phyloP scores from a whole-genome alignment of 2,797 vertebrate species.

The Coracias cyanogaster region DNA sequence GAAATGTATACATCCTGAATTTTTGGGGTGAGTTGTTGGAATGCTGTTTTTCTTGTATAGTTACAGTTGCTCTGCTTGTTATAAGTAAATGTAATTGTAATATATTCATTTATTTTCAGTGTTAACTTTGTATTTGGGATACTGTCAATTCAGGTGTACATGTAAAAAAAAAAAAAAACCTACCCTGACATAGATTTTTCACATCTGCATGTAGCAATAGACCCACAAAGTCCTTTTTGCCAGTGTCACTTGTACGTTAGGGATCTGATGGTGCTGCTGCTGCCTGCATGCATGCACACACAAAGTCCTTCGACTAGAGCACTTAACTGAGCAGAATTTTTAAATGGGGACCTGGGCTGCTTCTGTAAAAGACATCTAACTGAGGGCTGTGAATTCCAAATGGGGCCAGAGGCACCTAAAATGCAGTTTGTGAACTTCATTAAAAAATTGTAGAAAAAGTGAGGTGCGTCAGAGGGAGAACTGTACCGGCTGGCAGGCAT shows the following conservation, averaged over 20 bases:
- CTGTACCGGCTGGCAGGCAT: not conserved
- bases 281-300: rapidly evolving
- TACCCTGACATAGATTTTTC: not conserved
- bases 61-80: not conserved
- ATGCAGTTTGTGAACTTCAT: not conserved
- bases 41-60: not conserved
- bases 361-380: not conserved
- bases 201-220: not conserved
- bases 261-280: not conserved
- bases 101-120: not conserved
- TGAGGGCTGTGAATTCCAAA: not conserved
- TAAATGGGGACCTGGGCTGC: not conserved
- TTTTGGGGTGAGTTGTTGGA: not conserved
- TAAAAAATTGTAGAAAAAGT: not conserved
- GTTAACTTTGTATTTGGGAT: not conserved
- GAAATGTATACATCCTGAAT: not conserved
- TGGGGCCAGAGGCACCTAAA: not conserved
- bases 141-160: not conserved
- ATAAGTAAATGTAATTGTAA: not conserved
- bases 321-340: not conserved
- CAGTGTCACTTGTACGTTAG: not conserved
- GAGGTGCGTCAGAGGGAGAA: not conserved
- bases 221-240: not conserved
- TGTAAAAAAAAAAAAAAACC: not conserved
- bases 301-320: not conserved